Evolutionary conservation across 1,140 invertebrate species (phyloP).

Genomic region (Mya arenaria): DNA sequence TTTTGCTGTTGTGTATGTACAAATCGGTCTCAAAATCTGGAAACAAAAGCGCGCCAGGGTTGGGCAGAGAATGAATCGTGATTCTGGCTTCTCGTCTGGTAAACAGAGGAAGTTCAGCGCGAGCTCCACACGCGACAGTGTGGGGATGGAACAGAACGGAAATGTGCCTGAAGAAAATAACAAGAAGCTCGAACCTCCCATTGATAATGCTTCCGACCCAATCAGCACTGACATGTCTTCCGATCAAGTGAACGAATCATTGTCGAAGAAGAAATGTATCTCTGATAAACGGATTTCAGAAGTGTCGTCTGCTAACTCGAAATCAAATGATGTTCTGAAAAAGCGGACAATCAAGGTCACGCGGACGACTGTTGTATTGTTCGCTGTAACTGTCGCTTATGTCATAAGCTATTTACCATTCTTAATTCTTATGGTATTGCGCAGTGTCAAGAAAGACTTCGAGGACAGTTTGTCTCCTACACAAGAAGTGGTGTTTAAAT

Average conservation of each 20-base stretch:
- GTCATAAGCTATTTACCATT: conserved; percentile 71
- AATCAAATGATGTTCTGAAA: conserved; percentile 15
- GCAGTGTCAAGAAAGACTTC: conserved; percentile 69
- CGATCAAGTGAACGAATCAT: conserved; percentile 56
- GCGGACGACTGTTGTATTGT: conserved; percentile 68
- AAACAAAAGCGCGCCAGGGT: conserved; percentile 66
- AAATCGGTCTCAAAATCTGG: conserved; percentile 73
- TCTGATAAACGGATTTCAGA: conserved; percentile 54
- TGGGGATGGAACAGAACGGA: conserved; percentile 17
- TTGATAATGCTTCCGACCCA: conserved; percentile 55
- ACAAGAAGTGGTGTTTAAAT: conserved; percentile 72
- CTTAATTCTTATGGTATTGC: conserved; percentile 66
- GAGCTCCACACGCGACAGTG: conserved; percentile 59
- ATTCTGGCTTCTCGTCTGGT: conserved; percentile 28
- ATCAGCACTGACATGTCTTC: conserved; percentile 74
- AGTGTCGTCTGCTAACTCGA: conserved; percentile 30
- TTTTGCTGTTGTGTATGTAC: conserved; percentile 73
- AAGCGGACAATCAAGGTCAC: conserved; percentile 66
- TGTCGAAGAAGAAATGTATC: conserved; percentile 41
- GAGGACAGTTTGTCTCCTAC: conserved; percentile 64
- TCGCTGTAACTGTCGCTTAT: conserved; percentile 71
- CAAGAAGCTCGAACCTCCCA: background rate
- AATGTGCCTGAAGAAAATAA: background rate
- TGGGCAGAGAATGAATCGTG: conserved; percentile 46
- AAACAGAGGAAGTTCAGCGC: conserved; percentile 54